Conservation (phyloP, 2,888 invertebrate genomes). For the Stenolophus ochropezus region DNA sequence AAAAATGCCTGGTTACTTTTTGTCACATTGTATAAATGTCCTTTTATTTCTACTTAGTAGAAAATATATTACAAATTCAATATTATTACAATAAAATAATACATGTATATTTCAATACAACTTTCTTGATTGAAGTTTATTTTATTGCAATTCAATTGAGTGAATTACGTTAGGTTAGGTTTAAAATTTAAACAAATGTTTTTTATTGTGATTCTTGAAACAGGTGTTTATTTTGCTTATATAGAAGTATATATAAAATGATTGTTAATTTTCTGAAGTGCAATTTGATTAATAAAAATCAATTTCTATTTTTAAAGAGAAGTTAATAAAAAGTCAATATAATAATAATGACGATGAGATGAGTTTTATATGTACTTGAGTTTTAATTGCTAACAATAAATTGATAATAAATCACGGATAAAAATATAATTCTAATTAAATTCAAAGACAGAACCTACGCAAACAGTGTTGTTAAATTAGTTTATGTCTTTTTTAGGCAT, state of each 20-base stretch:
- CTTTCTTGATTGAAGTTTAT: too few species aligned
- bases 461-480: conserved; percentile 56
- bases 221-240: too few species aligned
- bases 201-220: too few species aligned
- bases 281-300: background rate
- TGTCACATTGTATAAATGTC: too few species aligned
- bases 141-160: too few species aligned
- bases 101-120: too few species aligned
- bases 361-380: conserved; percentile 42
- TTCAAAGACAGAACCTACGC: conserved; percentile 47
- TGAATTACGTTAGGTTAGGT: too few species aligned
- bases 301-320: conserved; percentile 29
- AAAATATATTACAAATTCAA: too few species aligned
- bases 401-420: conserved; percentile 34
- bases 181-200: too few species aligned
- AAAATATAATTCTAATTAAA: conserved; percentile 56
- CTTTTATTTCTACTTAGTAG: too few species aligned
- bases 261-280: background rate
- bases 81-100: too few species aligned
- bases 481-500: conserved; percentile 53
- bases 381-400: conserved; percentile 51
- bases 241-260: background rate
- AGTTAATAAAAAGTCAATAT: conserved; percentile 24
- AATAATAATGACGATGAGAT: conserved; percentile 4
- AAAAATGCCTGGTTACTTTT: too few species aligned